phyloP scores from a whole-genome alignment of 1,140 invertebrate species.

The Orchestia grillus region DNA sequence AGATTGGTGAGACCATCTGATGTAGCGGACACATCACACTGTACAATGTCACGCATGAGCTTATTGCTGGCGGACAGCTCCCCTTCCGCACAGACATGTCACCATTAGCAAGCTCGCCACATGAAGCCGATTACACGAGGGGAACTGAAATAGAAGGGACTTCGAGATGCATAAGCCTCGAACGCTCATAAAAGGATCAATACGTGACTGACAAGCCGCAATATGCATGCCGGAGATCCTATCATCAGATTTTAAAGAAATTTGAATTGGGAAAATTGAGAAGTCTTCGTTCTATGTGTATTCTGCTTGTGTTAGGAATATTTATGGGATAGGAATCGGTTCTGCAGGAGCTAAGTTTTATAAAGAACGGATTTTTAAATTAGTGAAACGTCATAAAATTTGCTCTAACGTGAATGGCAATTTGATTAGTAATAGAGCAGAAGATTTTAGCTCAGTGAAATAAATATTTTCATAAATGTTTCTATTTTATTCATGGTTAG shows the following conservation, averaged over 20 bases:
- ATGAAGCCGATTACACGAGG: slow-evolving; percentile 32
- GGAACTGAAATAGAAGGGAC: background rate
- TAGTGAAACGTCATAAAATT: too few relatives aligned
- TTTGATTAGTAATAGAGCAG: too few relatives aligned
- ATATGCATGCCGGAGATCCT: background rate
- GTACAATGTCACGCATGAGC: background rate
- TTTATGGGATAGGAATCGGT: too few relatives aligned
- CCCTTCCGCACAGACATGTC: background rate
- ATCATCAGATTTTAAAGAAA: background rate
- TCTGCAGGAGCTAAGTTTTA: too few relatives aligned
- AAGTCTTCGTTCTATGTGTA: background rate
- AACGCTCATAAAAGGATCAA: background rate
- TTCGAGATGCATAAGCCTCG: background rate
- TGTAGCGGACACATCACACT: background rate
- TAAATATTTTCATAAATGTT: too few relatives aligned
- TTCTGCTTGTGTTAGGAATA: too few relatives aligned
- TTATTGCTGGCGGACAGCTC: background rate
- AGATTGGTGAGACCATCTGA: background rate
- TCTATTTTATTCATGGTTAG: too few relatives aligned
- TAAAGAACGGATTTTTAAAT: too few relatives aligned
- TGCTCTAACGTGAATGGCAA: too few relatives aligned
- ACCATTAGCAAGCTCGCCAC: background rate
- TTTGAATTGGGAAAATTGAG: background rate
- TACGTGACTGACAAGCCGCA: background rate
- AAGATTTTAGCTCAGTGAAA: too few relatives aligned